Evolutionary conservation across 2,113 vertebrate species (phyloP), one percentile per base, ranked within the genome.

Genomic region (Lanius collurio): DNA sequence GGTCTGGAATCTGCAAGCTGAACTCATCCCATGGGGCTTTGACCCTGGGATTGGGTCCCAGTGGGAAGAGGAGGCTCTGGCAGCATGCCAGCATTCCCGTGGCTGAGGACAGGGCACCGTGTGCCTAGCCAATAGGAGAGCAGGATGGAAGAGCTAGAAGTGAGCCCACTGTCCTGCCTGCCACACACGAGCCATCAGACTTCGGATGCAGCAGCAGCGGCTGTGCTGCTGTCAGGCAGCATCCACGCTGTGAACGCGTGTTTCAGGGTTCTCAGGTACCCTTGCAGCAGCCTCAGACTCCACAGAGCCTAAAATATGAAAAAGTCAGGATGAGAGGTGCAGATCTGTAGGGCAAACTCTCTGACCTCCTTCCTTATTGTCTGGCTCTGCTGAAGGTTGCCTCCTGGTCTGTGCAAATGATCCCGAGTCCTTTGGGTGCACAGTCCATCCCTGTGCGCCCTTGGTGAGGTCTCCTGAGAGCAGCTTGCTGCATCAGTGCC

Each of bases 211-310:
- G 37, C 37, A 26, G 3, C 0, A 4, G 33, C 11, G 21, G 18
- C 42, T 1, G 0, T 1, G 1, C 8, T 77, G 82, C 59, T 60
- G 49, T 13, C 24, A 15, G 67, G n/a, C 52, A 47, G 60, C 37
- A 69, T n/a, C 33, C 30, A 6, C 0, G 0, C 30, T 33, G 42
- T 14, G 31, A 47, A 46, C 10, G 9, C 0, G 0, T 0, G 1
- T 77, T 50, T 41, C 18, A 12, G 20, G 5, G 35, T 7, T 31
- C 17, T 19, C 8, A 3, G 35, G 30, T 37, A 20, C n/a, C 52
- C 27, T 62, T 62, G 44, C 55, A 49, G 49, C 52, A 85, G 19
- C 49, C 56, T 53, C 64, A 57, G 31, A 6, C 41, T 83, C 10
- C 7, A 26, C 2, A 47, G 15, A 18, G 4, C 18, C 37, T 42